Conservation (phyloP, 2,113 vertebrate genomes). For the Tangachromis dhanisi region DNA sequence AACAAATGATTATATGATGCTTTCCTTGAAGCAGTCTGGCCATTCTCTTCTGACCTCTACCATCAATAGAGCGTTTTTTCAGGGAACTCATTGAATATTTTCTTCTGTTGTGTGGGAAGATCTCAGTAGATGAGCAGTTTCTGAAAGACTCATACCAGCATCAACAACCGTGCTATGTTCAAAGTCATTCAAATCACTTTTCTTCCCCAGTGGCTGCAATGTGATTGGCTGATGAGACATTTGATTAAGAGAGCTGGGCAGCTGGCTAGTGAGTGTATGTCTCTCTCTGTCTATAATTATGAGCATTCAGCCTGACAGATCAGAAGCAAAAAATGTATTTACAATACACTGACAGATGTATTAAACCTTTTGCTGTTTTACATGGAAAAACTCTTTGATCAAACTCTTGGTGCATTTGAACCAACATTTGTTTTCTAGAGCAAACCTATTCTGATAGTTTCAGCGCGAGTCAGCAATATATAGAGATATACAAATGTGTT, state of each 20-base stretch:
- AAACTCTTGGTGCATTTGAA: neutral
- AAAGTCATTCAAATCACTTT: neutral
- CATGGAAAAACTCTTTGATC: neutral
- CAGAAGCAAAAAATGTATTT: neutral
- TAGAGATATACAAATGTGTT: constrained; percentile 30
- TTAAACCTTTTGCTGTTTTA: neutral
- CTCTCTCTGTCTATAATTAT: neutral
- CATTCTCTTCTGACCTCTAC: neutral
- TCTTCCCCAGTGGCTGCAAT: neutral
- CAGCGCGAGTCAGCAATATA: constrained; percentile 27
- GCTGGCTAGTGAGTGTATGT: neutral
- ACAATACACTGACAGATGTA: neutral
- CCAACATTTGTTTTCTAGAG: constrained; percentile 21
- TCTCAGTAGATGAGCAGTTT: neutral
- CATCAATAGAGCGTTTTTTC: neutral
- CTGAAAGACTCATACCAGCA: neutral
- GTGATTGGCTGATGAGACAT: neutral
- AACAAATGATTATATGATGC: neutral
- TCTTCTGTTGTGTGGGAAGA: neutral
- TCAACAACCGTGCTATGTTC: neutral
- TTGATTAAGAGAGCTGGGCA: neutral
- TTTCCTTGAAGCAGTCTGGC: neutral
- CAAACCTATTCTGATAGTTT: neutral
- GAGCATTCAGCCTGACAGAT: neutral
- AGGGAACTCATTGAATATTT: neutral